These are phyloP conservation scores for Clarias pachynema DNA, from an alignment of 2,797 vertebrate species.

Conservation along the genomic window DNA sequence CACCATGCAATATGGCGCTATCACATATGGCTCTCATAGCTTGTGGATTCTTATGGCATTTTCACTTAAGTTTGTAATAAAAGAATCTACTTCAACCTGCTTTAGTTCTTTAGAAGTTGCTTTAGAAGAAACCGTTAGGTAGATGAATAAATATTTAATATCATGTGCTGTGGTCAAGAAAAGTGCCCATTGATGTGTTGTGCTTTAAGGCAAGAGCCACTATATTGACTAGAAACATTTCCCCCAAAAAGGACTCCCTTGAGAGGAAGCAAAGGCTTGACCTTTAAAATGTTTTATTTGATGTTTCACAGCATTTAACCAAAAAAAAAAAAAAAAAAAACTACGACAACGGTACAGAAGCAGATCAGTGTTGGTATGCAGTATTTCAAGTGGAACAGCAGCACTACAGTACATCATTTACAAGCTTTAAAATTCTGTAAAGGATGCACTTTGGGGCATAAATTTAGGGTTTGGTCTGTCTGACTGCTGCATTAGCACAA, in stretches of 20 bases:
- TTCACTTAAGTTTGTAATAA: not conserved
- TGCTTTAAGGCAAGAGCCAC: not conserved
- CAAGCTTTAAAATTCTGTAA: slow-evolving; percentile 9
- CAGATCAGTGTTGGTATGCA: not conserved
- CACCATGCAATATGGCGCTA: not conserved
- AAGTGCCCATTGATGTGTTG: not conserved
- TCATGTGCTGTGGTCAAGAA: not conserved
- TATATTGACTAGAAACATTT: not conserved
- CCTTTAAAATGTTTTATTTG: slow-evolving; percentile 12
- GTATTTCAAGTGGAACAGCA: slow-evolving; percentile 7
- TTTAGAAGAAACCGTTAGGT: too few species aligned
- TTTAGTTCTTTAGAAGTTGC: not conserved
- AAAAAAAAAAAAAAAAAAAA: not conserved
- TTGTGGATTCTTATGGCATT: not conserved
- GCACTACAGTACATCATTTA: slow-evolving; percentile 1
- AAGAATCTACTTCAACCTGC: not conserved
- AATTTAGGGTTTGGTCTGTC: slow-evolving; percentile 17
- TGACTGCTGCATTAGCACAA: not conserved
- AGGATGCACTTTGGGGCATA: slow-evolving; percentile 22
- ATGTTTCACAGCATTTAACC: not conserved
- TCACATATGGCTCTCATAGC: too few species aligned
- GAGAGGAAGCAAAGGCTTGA: slow-evolving; percentile 1
- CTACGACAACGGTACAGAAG: not conserved
- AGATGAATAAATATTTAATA: not conserved
- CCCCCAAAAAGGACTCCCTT: not conserved